Conservation (phyloP, 2,888 invertebrate species). For the Drosophila kuntzei region DNA sequence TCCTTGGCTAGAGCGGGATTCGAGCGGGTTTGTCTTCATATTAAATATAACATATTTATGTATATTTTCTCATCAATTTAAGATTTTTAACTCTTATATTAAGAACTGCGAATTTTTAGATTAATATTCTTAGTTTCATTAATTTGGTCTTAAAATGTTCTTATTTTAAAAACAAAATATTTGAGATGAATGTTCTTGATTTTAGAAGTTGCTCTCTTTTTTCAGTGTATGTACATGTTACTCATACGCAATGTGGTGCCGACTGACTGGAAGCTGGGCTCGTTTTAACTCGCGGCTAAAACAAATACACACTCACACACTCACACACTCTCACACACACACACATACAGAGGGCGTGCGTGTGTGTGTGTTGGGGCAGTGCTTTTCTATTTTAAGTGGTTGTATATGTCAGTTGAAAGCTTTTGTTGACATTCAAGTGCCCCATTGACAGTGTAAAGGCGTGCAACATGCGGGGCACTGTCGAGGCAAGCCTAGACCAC, state of each 20-base stretch:
- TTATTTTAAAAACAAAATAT: too few relatives aligned
- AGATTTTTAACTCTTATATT: too few relatives aligned
- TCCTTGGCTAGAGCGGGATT: too few relatives aligned
- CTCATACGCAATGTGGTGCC: slow-evolving; percentile 57
- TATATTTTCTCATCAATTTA: too few relatives aligned
- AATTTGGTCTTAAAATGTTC: too few relatives aligned
- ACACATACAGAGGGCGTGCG: slow-evolving; percentile 6
- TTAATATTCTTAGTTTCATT: too few relatives aligned
- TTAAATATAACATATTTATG: too few relatives aligned
- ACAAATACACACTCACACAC: slow-evolving; percentile 43
- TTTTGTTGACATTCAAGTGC: slow-evolving; percentile 80
- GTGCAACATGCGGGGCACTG: slow-evolving; percentile 37
- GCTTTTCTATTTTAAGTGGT: slow-evolving; percentile 77
- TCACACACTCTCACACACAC: neutral
- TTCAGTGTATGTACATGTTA: slow-evolving; percentile 42
- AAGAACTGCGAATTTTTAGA: too few relatives aligned
- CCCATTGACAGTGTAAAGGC: slow-evolving; percentile 76
- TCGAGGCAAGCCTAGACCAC: neutral
- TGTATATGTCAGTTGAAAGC: slow-evolving; percentile 79
- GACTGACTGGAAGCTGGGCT: slow-evolving; percentile 43
- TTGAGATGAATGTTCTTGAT: too few relatives aligned
- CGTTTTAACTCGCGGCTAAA: slow-evolving; percentile 71
- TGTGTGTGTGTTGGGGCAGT: slow-evolving; percentile 41
- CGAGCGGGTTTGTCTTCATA: too few relatives aligned
- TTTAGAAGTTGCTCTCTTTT: too few relatives aligned